These are phyloP conservation scores for Lates calcarifer DNA, from an alignment of 2,113 vertebrate species.

Conservation along the genomic window DNA sequence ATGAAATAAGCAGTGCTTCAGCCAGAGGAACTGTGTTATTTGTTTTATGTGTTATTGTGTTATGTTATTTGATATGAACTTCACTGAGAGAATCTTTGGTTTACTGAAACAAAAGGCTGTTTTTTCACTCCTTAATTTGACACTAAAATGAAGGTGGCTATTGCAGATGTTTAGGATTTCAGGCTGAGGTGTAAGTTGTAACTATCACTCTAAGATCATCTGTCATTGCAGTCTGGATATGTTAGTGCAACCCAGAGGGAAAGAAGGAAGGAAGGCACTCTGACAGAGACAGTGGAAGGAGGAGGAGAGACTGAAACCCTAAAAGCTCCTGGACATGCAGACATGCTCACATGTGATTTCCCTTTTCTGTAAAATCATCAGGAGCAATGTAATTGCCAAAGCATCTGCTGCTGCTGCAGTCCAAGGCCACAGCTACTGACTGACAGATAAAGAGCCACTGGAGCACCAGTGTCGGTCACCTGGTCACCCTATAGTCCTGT, in stretches of 20 bases:
- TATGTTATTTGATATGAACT: neutral
- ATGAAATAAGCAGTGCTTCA: neutral
- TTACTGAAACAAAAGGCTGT: neutral
- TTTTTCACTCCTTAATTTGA: neutral
- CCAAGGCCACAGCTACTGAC: conserved; percentile 28
- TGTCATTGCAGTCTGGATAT: neutral
- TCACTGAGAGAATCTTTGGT: neutral
- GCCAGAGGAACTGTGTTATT: no score
- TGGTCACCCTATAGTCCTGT: conserved; percentile 28
- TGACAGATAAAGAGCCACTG: conserved; percentile 51
- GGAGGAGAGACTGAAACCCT: neutral
- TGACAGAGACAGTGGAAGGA: neutral
- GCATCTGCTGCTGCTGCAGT: conserved; percentile 58
- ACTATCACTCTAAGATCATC: neutral
- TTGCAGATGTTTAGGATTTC: neutral
- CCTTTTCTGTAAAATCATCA: conserved; percentile 59
- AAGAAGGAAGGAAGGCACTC: neutral
- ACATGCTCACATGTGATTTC: conserved; percentile 42
- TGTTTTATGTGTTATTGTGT: no score
- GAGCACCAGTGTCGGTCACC: conserved; percentile 58
- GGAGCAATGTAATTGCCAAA: conserved; percentile 52
- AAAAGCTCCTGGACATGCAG: conserved; percentile 21
- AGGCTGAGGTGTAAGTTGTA: neutral
- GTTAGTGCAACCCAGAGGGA: conserved; percentile 7
- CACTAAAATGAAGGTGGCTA: neutral